A percentile compares a stretch with the other conserved stretches of the same genome.
Conservation (phyloP, 2,113 vertebrate species). For the Centropristis striata region DNA sequence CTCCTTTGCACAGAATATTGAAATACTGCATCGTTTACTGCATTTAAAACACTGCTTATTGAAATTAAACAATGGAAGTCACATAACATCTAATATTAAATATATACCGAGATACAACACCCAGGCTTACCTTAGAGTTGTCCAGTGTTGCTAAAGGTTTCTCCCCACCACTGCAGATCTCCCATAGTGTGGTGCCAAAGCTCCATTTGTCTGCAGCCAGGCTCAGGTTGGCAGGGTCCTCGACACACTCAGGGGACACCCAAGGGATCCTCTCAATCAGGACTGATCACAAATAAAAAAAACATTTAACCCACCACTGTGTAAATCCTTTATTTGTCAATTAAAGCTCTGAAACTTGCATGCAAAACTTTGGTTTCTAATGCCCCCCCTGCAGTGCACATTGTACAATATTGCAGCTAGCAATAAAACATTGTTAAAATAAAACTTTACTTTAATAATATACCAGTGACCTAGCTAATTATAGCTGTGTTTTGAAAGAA, state of each 20-base stretch:
- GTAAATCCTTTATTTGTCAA: background rate
- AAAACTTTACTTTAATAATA: conserved; percentile 4
- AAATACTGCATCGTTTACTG: background rate
- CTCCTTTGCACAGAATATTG: background rate
- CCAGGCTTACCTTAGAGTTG: conserved; percentile 87
- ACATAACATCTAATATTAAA: too few relatives aligned
- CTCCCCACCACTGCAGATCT: conserved; percentile 97
- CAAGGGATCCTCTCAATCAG: conserved; percentile 97
- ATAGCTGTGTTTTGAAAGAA: background rate
- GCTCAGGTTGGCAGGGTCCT: conserved; percentile 89
- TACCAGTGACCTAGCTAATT: background rate
- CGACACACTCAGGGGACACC: conserved; percentile 96
- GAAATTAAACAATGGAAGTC: background rate
- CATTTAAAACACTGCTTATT: background rate
- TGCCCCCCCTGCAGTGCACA: too few relatives aligned
- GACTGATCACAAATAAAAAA: conserved; percentile 83
- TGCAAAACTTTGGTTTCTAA: background rate
- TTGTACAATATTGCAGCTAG: too few relatives aligned
- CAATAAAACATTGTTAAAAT: too few relatives aligned
- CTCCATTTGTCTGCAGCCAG: conserved; percentile 95
- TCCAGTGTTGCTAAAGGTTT: conserved; percentile 92
- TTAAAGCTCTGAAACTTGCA: background rate
- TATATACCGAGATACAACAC: background rate
- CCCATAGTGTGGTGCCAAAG: conserved; percentile 98
- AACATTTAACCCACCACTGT: background rate